Percentiles rank a stretch among this genome's conserved stretches.
Evolutionary conservation across 2,888 invertebrate species (phyloP).

Genomic region (Ormyrus rosae): DNA sequence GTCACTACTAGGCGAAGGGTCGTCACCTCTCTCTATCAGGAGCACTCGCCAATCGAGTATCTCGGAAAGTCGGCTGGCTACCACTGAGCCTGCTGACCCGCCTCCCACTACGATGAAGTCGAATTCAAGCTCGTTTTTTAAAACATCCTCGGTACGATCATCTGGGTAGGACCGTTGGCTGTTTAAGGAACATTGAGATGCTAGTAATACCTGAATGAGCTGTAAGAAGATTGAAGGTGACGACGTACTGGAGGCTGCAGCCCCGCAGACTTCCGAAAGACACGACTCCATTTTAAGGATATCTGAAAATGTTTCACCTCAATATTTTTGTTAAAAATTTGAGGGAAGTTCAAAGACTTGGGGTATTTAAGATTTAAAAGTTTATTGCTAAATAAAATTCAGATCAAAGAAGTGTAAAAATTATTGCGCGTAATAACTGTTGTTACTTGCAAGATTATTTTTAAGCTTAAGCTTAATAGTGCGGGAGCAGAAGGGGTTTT

Average conservation of each 20-base stretch:
- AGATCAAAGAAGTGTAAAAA: too few relatives aligned
- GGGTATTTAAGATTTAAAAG: too few relatives aligned
- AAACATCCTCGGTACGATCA: conserved; percentile 76
- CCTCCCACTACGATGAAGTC: conserved; percentile 74
- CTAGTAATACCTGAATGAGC: conserved; percentile 79
- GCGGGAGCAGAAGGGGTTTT: too few relatives aligned
- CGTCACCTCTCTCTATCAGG: conserved; percentile 78
- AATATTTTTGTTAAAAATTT: neutral
- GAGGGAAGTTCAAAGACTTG: too few relatives aligned
- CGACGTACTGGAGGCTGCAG: conserved; percentile 63
- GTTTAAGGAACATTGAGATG: conserved; percentile 80
- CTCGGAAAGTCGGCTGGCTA: conserved; percentile 77
- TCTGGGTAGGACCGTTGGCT: conserved; percentile 79
- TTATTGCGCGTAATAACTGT: too few relatives aligned
- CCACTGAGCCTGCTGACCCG: conserved; percentile 78
- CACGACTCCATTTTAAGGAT: conserved; percentile 64
- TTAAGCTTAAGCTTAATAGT: too few relatives aligned
- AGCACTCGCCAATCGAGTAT: conserved; percentile 76
- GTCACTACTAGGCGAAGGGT: conserved; percentile 75
- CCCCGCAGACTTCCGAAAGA: conserved; percentile 58
- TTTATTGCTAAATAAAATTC: too few relatives aligned
- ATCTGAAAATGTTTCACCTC: conserved; percentile 13
- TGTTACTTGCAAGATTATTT: too few relatives aligned
- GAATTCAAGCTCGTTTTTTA: conserved; percentile 65
- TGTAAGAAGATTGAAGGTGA: conserved; percentile 78